Evolutionary conservation across 1,140 invertebrate genomes (phyloP), one percentile per base, ranked within the genome.

Genomic region (Hyphantria cunea): DNA sequence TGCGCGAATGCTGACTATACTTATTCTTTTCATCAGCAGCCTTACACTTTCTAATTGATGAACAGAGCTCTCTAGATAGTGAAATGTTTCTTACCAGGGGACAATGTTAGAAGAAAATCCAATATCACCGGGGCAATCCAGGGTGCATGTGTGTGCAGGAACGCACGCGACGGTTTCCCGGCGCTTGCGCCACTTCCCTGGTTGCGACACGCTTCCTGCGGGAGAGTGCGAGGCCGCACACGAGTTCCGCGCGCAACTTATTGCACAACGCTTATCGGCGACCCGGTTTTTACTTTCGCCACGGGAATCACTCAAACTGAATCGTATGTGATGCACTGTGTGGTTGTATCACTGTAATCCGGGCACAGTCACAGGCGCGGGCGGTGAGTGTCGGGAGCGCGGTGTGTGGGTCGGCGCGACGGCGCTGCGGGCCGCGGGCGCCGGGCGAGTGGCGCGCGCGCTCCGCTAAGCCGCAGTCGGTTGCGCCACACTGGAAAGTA

Each of bases 401-500:
- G 74, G 59, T 41, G 17, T 31, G 72, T 48, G 75, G 64, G 70
- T 76, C 72, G 83, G 83, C 87, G 85, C 85, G 79, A 83, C 86
- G 87, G 86, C 86, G 82, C 84, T 82, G 78, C 78, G 85, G 85
- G 85, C 84, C 84, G 87, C 85, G 84, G 82, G 84, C 84, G 86
- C 85, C 84, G 84, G 80, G 75, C 82, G 83, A 86, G 84, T 88
- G 86, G 80, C 84, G 78, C 84, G 78, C 79, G 72, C 73, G 67
- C 69, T 60, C 72, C 56, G 67, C 78, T 80, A 79, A 84, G 86
- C 78, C 80, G 81, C 72, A 64, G 68, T 78, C 82, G 77, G 78
- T 88, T 88, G 84, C 83, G 83, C 84, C 86, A 87, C 80, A 81
- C 80, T 84, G 76, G 89, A 91, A 91, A 91, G 86, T 90, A 90